Evolutionary conservation across 2,888 invertebrate species (phyloP).

Genomic region (Latrodectus elegans): DNA sequence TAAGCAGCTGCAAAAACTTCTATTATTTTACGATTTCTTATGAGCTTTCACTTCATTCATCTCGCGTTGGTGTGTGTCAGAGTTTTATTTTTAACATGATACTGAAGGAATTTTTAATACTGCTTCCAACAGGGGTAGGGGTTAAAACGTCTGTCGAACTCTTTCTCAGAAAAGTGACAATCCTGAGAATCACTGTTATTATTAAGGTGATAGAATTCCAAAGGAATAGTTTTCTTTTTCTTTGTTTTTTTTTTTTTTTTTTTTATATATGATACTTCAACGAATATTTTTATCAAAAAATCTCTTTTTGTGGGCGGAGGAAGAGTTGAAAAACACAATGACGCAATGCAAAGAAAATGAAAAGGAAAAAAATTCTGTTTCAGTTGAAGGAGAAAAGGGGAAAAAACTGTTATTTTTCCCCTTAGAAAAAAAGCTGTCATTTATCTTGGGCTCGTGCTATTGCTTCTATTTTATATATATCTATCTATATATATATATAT

Average conservation of each 20-base stretch:
- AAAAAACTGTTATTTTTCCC: conserved; percentile 30
- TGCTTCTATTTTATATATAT: conserved; percentile 51
- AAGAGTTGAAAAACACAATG: conserved; percentile 30
- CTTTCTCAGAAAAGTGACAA: conserved; percentile 22
- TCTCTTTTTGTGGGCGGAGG: conserved; percentile 35
- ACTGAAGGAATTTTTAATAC: background rate
- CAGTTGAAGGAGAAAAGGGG: conserved; percentile 29
- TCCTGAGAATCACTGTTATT: conserved; percentile 48
- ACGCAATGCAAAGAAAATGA: conserved; percentile 44
- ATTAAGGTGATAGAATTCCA: conserved; percentile 54
- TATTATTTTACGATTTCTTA: background rate
- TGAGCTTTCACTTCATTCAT: background rate
- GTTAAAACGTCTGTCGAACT: conserved; percentile 14
- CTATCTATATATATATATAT: too few species aligned
- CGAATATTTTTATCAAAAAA: conserved; percentile 30
- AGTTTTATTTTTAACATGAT: background rate
- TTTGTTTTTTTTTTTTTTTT: conserved; percentile 7
- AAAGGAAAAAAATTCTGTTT: conserved; percentile 20
- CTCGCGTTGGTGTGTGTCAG: background rate
- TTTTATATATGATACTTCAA: background rate
- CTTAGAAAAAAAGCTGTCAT: conserved; percentile 10
- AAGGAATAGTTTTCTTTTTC: conserved; percentile 18
- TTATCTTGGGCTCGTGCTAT: conserved; percentile 57
- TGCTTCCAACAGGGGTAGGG: background rate
- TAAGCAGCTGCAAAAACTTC: background rate